Conservation (phyloP, 2,888 invertebrate genomes). For the Melikaiella ostensackeni region DNA sequence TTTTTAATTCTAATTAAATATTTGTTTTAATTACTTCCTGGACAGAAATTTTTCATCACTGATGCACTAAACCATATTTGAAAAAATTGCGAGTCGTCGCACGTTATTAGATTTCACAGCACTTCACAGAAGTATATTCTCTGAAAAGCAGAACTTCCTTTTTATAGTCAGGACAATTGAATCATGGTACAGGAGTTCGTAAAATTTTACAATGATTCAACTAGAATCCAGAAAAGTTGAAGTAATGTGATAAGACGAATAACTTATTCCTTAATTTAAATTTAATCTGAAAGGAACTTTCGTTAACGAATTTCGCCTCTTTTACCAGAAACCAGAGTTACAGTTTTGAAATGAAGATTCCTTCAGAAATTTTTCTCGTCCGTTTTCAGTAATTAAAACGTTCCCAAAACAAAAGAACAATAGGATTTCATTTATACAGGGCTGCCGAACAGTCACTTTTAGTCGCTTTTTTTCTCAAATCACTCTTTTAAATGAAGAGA, state of each 20-base stretch:
- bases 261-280: background rate
- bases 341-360: background rate
- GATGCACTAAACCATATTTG: background rate
- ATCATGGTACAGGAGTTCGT: constrained; percentile 21
- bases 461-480: no score
- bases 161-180: constrained; percentile 22
- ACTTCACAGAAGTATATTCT: constrained; percentile 35
- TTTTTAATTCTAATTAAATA: background rate
- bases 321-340: background rate
- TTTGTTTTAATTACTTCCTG: background rate
- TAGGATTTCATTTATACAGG: background rate
- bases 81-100: constrained; percentile 28
- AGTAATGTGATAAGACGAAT: background rate
- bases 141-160: constrained; percentile 25
- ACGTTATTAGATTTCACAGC: constrained; percentile 36
- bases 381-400: background rate
- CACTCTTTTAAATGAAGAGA: no score
- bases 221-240: background rate
- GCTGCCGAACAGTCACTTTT: no score
- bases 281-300: background rate
- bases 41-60: background rate
- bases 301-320: background rate
- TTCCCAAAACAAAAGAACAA: background rate
- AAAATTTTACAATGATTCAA: constrained; percentile 26
- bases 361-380: background rate